phyloP scores from a whole-genome alignment of 2,888 invertebrate genomes.

The Agrypnus murinus region DNA sequence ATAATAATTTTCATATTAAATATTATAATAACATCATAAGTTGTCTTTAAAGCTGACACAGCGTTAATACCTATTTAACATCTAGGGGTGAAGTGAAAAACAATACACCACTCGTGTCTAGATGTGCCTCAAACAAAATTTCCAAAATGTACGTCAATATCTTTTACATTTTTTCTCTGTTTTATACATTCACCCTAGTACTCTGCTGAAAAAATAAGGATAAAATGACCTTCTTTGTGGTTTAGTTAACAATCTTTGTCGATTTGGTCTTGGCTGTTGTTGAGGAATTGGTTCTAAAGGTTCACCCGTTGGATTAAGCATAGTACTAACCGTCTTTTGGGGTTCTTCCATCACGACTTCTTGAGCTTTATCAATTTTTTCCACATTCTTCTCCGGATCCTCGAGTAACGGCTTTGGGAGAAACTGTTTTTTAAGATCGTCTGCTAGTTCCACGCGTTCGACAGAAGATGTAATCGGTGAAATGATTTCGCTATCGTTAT shows the following conservation, averaged over 20 bases:
- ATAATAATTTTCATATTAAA: too few relatives aligned
- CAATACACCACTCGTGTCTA: constrained; percentile 38
- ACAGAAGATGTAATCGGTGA: constrained; percentile 26
- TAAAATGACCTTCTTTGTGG: constrained; percentile 73
- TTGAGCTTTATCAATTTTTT: constrained; percentile 36
- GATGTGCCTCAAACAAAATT: constrained; percentile 39
- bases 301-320: constrained; percentile 54
- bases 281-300: constrained; percentile 63
- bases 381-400: constrained; percentile 42
- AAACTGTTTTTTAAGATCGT: constrained; percentile 57
- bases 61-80: constrained; percentile 19
- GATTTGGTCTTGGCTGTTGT: constrained; percentile 69
- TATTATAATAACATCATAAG: constrained; percentile 26
- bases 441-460: constrained; percentile 10
- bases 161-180: too few relatives aligned
- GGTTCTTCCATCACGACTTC: constrained; percentile 37
- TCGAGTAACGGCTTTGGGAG: constrained; percentile 57
- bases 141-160: constrained; percentile 12
- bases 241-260: constrained; percentile 71
- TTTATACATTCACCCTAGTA: constrained; percentile 69
- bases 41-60: constrained; percentile 35
- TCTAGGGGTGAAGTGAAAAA: constrained; percentile 24
- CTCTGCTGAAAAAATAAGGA: constrained; percentile 74
- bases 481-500: constrained; percentile 44
- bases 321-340: constrained; percentile 43